Evolutionary conservation across 2,888 invertebrate genomes (phyloP), one percentile per base, ranked within the genome.

Genomic region (Colostygia pectinataria): DNA sequence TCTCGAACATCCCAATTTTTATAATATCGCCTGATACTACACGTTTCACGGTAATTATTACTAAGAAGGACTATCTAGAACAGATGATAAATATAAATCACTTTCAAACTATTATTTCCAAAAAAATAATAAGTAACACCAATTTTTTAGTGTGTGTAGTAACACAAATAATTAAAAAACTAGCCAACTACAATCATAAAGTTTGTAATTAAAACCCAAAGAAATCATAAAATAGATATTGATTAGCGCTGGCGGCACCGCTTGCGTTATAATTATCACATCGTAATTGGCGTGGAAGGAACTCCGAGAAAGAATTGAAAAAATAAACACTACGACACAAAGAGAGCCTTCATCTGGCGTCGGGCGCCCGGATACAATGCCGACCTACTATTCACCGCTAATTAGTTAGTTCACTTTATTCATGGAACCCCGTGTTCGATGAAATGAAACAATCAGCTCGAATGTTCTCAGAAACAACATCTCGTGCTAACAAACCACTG

Each of bases 251-350:
- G 33, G 47, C 55, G 55, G 65, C 63, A 61, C 61, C 60, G 69
- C 61, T 73, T 72, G 68, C 70, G 63, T 68, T 74, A 66, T 60
- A 77, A 69, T 81, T 77, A 82, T 71, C 77, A 69, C 70, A 67
- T 61, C 65, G 69, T 74, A 81, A 85, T 84, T 80, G 80, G 68
- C 69, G 69, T 65, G 64, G 63, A 54, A 65, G 57, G 55, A 62
- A 59, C 74, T 76, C 72, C 60, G 59, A 55, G 76, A 79, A 78
- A 62, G 62, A 77, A 84, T 80, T 76, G 71, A 74, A 85, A 81
- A 79, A 78, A 80, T 76, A 84, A 86, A 88, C 83, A 84, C 58
- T 57, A 59, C 67, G 63, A 71, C 61, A 88, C 83, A 89, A 88
- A 79, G 88, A 76, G 68, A 65, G 73, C 76, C 74, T 86, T 87